phyloP scores from a whole-genome alignment of 2,888 invertebrate genomes.

The Mesorhabditis belari region DNA sequence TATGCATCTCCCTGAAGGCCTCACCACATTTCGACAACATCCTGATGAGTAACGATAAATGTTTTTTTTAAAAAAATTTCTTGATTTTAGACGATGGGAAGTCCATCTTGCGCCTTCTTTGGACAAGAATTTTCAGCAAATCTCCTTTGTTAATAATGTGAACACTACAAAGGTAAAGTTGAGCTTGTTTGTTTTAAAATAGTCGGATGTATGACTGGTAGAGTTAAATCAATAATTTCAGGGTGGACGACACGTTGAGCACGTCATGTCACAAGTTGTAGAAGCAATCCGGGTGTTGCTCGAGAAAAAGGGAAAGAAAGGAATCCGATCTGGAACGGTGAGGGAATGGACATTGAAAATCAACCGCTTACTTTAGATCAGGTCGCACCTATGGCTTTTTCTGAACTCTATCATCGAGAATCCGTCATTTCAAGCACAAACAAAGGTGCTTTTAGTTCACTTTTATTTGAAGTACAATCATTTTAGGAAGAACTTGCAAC shows the following conservation, averaged over 20 bases:
- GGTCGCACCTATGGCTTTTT: constrained; percentile 91
- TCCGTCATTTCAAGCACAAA: constrained; percentile 97
- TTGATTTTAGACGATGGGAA: too few species aligned
- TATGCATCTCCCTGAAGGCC: constrained; percentile 71
- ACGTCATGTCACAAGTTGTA: constrained; percentile 78
- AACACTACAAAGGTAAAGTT: constrained; percentile 73
- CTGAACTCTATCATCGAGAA: constrained; percentile 94
- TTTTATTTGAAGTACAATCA: neutral
- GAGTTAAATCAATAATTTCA: constrained; percentile 21
- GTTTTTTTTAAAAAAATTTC: too few species aligned
- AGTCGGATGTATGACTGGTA: neutral
- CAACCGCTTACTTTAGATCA: constrained; percentile 59
- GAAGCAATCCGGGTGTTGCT: constrained; percentile 77
- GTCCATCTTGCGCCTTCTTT: too few species aligned
- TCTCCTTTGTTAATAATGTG: constrained; percentile 96
- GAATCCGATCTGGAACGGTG: constrained; percentile 75
- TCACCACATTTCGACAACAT: neutral
- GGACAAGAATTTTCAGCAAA: constrained; percentile 60
- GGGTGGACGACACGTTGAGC: constrained; percentile 92
- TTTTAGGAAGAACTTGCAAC: constrained; percentile 81
- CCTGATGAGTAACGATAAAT: neutral
- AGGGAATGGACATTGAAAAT: constrained; percentile 59
- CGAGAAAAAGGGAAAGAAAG: constrained; percentile 74
- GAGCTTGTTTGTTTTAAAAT: neutral
- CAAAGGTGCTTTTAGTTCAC: constrained; percentile 66